Conservation (phyloP, 2,888 invertebrate species). For the Watsonalla binaria region DNA sequence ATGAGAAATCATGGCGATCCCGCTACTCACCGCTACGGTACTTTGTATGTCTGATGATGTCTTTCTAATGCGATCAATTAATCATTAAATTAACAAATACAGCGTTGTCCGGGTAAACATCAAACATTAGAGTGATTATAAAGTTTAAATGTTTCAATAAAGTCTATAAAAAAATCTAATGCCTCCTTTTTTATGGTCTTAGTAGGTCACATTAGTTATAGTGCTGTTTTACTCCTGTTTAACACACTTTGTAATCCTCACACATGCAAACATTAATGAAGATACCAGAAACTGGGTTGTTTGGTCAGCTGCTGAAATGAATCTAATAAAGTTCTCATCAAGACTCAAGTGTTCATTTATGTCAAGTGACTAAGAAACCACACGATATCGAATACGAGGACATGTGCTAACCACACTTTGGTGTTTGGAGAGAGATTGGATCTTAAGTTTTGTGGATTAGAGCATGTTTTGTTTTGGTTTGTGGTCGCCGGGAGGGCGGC, state of each 20-base stretch:
- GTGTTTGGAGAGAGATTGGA: slow-evolving; percentile 45
- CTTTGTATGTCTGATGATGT: slow-evolving; percentile 64
- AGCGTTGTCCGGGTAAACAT: slow-evolving; percentile 18
- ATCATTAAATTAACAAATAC: slow-evolving; percentile 46
- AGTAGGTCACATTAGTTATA: no score
- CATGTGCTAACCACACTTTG: slow-evolving; percentile 59
- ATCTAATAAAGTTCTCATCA: slow-evolving; percentile 37
- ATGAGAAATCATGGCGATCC: slow-evolving; percentile 67
- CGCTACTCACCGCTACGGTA: slow-evolving; percentile 73
- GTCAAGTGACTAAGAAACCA: slow-evolving; percentile 51
- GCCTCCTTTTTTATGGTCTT: no score
- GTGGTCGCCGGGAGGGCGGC: slow-evolving; percentile 40
- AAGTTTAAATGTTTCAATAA: no score
- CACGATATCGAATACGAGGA: slow-evolving; percentile 53
- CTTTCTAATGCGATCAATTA: slow-evolving; percentile 65
- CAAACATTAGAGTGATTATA: no score
- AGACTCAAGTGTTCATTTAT: slow-evolving; percentile 45
- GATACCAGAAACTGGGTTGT: slow-evolving; percentile 2
- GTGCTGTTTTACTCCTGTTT: no score
- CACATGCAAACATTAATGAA: background rate
- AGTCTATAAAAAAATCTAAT: no score
- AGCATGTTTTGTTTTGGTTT: slow-evolving; percentile 49
- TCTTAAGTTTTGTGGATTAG: slow-evolving; percentile 49
- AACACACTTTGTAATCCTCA: no score
- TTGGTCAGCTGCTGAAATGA: slow-evolving; percentile 32